These are phyloP conservation scores for Melanostoma scalare DNA, from an alignment of 2,888 invertebrate genomes.

Conservation along the genomic window DNA sequence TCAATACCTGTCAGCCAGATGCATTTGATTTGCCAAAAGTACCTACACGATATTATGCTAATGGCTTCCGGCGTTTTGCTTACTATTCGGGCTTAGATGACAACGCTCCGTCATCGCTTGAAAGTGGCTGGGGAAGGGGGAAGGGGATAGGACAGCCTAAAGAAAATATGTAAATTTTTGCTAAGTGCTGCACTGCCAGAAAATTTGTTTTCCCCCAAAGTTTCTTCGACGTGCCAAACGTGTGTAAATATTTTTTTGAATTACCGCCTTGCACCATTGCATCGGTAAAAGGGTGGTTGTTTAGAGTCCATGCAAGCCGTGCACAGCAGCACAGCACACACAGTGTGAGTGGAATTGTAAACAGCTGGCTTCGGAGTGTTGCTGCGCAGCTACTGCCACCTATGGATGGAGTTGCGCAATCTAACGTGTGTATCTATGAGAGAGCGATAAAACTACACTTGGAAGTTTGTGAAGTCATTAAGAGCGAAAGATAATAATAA, in stretches of 20 bases:
- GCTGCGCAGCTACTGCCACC: conserved; percentile 46
- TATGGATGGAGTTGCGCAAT: conserved; percentile 54
- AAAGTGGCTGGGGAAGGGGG: background rate
- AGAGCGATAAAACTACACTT: conserved; percentile 39
- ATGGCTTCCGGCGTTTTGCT: conserved; percentile 52
- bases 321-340: background rate
- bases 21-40: conserved; percentile 24
- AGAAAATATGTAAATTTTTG: conserved; percentile 47
- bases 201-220: conserved; percentile 3
- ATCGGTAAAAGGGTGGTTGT: conserved; percentile 21
- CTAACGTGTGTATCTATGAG: conserved; percentile 8
- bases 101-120: too few species aligned
- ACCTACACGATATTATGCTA: conserved; percentile 33
- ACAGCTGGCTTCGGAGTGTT: conserved; percentile 43
- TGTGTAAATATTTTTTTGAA: conserved; percentile 47
- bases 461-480: conserved; percentile 47
- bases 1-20: conserved; percentile 48
- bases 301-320: background rate
- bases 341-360: conserved; percentile 39
- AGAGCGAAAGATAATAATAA: conserved; percentile 45
- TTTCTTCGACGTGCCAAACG: conserved; percentile 10
- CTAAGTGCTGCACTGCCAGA: conserved; percentile 26
- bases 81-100: background rate
- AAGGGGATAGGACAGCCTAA: background rate
- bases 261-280: conserved; percentile 22